Evolutionary conservation across 2,113 vertebrate species (phyloP).

Genomic region (Procapra przewalskii): DNA sequence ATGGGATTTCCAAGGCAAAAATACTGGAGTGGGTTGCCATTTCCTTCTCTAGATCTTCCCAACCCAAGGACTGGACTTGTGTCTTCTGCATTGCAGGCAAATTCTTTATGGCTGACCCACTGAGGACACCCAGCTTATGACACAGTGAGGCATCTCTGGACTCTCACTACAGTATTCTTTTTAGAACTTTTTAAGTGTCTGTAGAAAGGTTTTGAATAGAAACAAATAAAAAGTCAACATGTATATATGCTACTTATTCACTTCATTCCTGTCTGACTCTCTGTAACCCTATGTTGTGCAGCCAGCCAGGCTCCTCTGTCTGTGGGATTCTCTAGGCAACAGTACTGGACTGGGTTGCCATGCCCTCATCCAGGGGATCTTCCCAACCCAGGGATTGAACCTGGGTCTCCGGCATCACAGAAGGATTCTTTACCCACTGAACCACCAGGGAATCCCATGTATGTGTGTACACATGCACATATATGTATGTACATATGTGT

Average conservation of each 20-base stretch:
- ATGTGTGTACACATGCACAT: background rate
- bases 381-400: background rate
- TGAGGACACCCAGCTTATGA: background rate
- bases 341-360: background rate
- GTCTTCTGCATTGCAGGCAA: background rate
- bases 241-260: background rate
- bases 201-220: background rate
- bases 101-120: background rate
- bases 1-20: background rate
- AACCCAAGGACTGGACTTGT: background rate
- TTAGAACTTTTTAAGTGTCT: background rate
- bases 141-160: background rate
- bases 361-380: background rate
- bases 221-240: background rate
- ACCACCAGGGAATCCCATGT: background rate
- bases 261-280: background rate
- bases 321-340: background rate
- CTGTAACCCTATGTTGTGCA: background rate
- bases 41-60: background rate
- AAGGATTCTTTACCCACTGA: background rate
- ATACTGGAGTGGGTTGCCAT: background rate
- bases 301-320: background rate
- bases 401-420: background rate
- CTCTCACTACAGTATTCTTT: background rate
- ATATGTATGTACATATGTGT: background rate